These are phyloP conservation scores for Nyctalus aviator DNA, from an alignment of 2,797 vertebrate species.

Conservation along the genomic window DNA sequence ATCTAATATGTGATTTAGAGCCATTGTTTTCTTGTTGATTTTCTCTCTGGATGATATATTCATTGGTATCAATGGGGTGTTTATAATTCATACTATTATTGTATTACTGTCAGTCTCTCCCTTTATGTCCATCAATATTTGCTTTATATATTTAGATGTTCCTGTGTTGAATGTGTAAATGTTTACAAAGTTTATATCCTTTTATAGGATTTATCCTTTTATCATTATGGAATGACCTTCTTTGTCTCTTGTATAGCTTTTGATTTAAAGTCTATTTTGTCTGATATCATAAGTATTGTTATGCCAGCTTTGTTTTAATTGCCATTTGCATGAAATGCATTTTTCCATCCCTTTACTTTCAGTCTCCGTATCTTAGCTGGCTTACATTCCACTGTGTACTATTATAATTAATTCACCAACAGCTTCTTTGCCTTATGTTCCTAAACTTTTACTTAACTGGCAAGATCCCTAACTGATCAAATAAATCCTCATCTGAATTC, in stretches of 20 bases:
- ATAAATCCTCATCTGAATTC: background rate
- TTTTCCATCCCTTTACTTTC: background rate
- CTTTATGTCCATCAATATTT: background rate
- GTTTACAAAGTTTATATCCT: background rate
- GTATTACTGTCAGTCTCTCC: background rate
- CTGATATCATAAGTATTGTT: background rate
- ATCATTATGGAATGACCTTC: background rate
- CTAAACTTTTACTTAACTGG: background rate
- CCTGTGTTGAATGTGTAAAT: background rate
- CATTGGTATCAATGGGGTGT: background rate
- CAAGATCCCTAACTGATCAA: background rate
- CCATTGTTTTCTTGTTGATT: background rate
- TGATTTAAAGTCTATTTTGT: background rate
- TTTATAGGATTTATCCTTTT: background rate
- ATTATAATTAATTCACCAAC: background rate
- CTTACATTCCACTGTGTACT: background rate
- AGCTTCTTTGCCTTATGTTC: background rate
- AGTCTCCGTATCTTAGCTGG: background rate
- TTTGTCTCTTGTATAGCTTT: background rate
- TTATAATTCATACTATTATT: background rate
- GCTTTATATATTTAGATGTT: background rate
- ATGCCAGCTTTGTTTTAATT: background rate
- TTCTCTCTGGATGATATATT: background rate
- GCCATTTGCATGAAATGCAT: background rate
- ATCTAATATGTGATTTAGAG: background rate